Base-by-base conservation (phyloP, 2,888 invertebrate genomes). In the Andrena minutula region DNA sequence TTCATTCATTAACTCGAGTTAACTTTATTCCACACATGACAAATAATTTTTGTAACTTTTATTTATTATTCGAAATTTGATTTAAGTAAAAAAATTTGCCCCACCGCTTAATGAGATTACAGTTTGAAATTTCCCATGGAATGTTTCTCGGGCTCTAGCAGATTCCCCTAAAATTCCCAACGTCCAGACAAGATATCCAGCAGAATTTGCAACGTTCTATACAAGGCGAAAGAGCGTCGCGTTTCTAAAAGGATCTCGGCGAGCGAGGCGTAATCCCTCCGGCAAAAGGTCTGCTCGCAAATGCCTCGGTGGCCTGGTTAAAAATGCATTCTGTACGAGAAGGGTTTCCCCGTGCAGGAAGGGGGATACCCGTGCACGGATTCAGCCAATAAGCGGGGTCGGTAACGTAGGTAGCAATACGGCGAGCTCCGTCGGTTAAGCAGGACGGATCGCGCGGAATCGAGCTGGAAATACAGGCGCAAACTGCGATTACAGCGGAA, bases 241-340 rank as follows among this genome's bases (percentile, higher is more conserved):
- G 71, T 72, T 82, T 82, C 56, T 81, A 82, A 82, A 81, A 65
- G 82, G 71, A 75, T 82, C 82, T 51, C 53, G 51, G 26, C 51
- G 56, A 56, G 28, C 58, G 61, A 58, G 51, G 49, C 47, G 65
- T 83, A 83, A 84, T 84, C 83, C 78, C 51, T 53, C 64, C 64
- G 82, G 53, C 71, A 68, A 60, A 41, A 78, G 82, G 82, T 83
- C 74, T 71, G 58, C 71, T 65, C 26, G 72, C 72, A 83, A 83
- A 83, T 83, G 71, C 78, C 68, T 77, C 75, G 49, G 35, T 83
- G 83, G 83, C 83, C 83, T 84, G 79, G 83, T 84, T 84, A 83
- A 83, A 83, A 84, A 83, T 79, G 83, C 83, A 78, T 70, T 72
- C 69, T 72, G 79, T 61, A 56, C 78, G 61, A 68, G 78, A 79